These are phyloP conservation scores for Heterodera carotae DNA, from an alignment of 1,140 invertebrate species.

Conservation along the genomic window DNA sequence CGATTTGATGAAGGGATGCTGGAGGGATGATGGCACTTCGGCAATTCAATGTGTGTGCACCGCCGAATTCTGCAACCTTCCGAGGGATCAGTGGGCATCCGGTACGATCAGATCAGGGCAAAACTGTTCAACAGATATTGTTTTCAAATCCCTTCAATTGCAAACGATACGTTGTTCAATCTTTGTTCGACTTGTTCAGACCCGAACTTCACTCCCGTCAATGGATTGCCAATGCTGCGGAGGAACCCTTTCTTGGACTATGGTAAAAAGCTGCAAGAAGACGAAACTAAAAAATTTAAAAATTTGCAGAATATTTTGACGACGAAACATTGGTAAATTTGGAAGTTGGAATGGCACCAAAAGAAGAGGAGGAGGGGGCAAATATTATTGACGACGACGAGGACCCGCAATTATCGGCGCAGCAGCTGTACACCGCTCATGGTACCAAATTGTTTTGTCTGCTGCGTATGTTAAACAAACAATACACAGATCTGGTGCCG, in stretches of 20 bases:
- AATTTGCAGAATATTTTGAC: constrained; percentile 28
- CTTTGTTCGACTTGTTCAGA: constrained; percentile 9
- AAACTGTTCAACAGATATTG: too few relatives aligned
- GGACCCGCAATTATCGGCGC: background rate
- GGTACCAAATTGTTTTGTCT: background rate
- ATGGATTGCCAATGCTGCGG: constrained; percentile 23
- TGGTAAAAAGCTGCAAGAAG: constrained; percentile 21
- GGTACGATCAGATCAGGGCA: background rate
- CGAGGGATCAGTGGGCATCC: constrained; percentile 10
- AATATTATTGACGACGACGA: background rate
- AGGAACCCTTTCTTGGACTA: constrained; percentile 35
- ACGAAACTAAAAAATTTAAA: background rate
- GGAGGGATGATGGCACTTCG: constrained; percentile 6
- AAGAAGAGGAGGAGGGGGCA: background rate
- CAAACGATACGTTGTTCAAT: background rate
- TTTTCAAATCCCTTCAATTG: background rate
- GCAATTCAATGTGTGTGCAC: constrained; percentile 31
- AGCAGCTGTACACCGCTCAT: background rate
- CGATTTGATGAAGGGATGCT: constrained; percentile 24
- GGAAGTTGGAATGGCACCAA: background rate
- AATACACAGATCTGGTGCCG: constrained; percentile 22
- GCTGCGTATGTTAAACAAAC: background rate
- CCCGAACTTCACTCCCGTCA: constrained; percentile 3
- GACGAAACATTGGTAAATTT: constrained; percentile 2
- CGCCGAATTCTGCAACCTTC: constrained; percentile 32